Conservation (phyloP, 1,140 invertebrate genomes). For the Araneus ventricosus region DNA sequence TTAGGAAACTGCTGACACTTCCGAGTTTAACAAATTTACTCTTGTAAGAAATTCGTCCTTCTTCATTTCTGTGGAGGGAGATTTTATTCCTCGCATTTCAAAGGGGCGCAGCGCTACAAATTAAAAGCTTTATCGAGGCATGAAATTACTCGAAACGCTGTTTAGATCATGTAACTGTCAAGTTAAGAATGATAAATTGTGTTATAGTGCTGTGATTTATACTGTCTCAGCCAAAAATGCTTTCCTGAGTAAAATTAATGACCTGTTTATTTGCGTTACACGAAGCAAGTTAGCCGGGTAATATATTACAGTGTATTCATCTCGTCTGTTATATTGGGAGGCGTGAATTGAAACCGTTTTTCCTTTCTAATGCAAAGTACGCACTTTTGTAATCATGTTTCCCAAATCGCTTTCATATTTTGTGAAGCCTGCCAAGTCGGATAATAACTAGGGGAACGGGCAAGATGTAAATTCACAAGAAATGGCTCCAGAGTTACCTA, state of each 20-base stretch:
- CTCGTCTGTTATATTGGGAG: neutral
- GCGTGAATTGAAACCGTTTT: constrained; percentile 29
- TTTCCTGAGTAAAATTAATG: constrained; percentile 47
- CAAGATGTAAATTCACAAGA: neutral
- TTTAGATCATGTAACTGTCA: constrained; percentile 47
- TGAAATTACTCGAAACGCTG: constrained; percentile 45
- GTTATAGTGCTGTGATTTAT: constrained; percentile 22
- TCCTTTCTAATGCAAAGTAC: neutral
- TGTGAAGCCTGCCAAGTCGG: neutral
- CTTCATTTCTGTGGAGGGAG: too few species aligned
- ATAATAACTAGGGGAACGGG: neutral
- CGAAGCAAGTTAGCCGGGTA: neutral
- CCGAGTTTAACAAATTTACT: too few species aligned
- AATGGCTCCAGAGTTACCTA: neutral
- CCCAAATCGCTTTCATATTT: neutral
- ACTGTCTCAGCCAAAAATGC: constrained; percentile 4
- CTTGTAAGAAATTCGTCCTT: too few species aligned
- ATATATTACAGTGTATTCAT: constrained; percentile 3
- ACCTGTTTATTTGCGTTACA: constrained; percentile 50
- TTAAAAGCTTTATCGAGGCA: constrained; percentile 41
- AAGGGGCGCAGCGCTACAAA: neutral
- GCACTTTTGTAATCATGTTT: constrained; percentile 18
- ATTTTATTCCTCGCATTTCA: neutral
- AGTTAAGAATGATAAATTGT: constrained; percentile 44
- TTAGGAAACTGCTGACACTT: too few species aligned